phyloP scores from a whole-genome alignment of 2,797 vertebrate genomes.

The Mormyrus hasselquistii region DNA sequence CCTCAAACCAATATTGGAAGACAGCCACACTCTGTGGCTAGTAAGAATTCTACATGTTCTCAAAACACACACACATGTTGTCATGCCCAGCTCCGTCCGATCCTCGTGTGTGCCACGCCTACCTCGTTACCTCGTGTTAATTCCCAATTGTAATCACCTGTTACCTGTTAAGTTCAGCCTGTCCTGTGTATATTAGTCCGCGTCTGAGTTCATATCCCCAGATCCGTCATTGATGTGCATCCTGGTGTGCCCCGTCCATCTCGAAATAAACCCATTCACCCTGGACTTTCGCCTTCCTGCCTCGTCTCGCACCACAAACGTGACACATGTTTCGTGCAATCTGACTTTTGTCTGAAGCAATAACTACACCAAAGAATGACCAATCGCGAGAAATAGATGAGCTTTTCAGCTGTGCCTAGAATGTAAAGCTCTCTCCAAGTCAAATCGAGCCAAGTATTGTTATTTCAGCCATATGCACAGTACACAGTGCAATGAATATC shows the following conservation, averaged over 20 bases:
- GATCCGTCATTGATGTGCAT: too few species aligned
- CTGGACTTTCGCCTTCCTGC: too few species aligned
- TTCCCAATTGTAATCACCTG: too few species aligned
- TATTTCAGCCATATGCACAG: neutral
- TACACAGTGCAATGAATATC: neutral
- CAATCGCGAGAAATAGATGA: conserved; percentile 55
- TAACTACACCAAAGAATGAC: conserved; percentile 46
- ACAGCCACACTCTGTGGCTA: neutral
- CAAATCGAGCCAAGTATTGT: neutral
- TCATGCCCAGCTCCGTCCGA: too few species aligned
- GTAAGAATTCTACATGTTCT: neutral
- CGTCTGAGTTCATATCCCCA: too few species aligned
- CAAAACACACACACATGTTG: conserved; percentile 13
- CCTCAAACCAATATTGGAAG: neutral
- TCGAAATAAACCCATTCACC: too few species aligned
- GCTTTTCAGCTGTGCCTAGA: conserved; percentile 45
- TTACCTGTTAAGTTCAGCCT: too few species aligned
- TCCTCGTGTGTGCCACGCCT: too few species aligned
- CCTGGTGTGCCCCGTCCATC: too few species aligned
- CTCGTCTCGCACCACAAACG: too few species aligned
- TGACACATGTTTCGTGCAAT: conserved; percentile 26
- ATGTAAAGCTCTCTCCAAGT: conserved; percentile 32
- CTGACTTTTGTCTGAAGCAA: conserved; percentile 34
- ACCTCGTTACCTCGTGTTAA: too few species aligned
- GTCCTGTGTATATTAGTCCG: too few species aligned